These are phyloP conservation scores for Andrena bucephala DNA, from an alignment of 2,888 invertebrate genomes.

Conservation along the genomic window DNA sequence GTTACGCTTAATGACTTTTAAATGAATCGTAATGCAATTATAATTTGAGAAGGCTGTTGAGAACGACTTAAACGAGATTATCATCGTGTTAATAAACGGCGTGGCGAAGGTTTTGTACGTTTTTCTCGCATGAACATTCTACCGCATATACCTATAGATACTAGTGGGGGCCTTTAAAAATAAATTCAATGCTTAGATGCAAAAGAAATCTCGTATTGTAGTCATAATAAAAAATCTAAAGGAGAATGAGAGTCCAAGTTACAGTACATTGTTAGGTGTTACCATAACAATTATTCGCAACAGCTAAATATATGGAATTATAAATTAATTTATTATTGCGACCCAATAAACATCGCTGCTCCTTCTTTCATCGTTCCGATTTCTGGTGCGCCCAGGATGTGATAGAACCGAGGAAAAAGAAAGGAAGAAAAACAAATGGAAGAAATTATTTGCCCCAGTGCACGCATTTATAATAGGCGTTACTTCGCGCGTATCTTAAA, in stretches of 20 bases:
- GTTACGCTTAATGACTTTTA: constrained; percentile 30
- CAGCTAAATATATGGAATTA: too few species aligned
- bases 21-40: constrained; percentile 27
- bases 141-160: neutral
- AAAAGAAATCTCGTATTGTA: neutral
- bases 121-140: neutral
- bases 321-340: too few species aligned
- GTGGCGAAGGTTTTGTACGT: neutral
- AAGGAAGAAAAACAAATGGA: too few species aligned
- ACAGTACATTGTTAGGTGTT: too few species aligned
- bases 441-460: too few species aligned
- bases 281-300: too few species aligned
- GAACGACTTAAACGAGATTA: neutral
- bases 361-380: too few species aligned
- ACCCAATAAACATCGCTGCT: neutral
- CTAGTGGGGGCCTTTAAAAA: neutral
- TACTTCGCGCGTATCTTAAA: too few species aligned
- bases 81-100: neutral
- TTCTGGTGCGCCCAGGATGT: too few species aligned
- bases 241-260: too few species aligned
- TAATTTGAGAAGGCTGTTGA: neutral
- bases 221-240: neutral
- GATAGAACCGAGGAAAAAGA: too few species aligned
- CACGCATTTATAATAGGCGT: too few species aligned
- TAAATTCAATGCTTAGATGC: neutral